Evolutionary conservation across 2,888 invertebrate species (phyloP).

Genomic region (Dryobotodes eremita): DNA sequence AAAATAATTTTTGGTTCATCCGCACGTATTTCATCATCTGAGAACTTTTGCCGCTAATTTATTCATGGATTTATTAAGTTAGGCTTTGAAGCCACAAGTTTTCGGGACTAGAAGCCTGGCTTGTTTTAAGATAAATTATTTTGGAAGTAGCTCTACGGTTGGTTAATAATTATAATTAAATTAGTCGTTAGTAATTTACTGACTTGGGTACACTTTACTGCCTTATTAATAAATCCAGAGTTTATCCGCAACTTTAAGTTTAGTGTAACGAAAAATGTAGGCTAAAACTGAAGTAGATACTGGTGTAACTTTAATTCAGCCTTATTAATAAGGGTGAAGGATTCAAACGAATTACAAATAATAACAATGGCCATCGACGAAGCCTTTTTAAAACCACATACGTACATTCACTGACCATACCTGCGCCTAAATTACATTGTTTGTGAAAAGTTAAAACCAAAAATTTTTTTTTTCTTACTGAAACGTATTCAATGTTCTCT

Average conservation of each 20-base stretch:
- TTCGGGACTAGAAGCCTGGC: slow-evolving; percentile 17
- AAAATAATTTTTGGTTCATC: slow-evolving; percentile 30
- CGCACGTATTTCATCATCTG: slow-evolving; percentile 23
- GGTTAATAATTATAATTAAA: slow-evolving; percentile 17
- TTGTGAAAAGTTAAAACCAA: background rate
- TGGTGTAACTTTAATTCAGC: background rate
- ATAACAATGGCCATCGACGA: background rate
- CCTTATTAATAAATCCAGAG: background rate
- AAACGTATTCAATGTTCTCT: background rate
- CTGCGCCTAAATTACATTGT: background rate
- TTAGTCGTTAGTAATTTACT: slow-evolving; percentile 15
- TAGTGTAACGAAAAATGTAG: background rate
- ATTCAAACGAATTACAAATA: background rate
- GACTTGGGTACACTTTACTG: background rate
- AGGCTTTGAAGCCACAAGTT: slow-evolving; percentile 34
- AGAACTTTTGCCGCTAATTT: slow-evolving; percentile 42
- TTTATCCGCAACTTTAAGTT: background rate
- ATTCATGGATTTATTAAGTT: slow-evolving; percentile 43
- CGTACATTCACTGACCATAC: background rate
- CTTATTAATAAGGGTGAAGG: background rate
- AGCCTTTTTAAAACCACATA: too few relatives aligned
- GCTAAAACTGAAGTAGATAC: background rate
- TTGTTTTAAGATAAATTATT: slow-evolving; percentile 8
- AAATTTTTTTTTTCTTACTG: background rate
- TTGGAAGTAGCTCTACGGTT: slow-evolving; percentile 13